Percentiles rank a stretch among this genome's conserved stretches.
Conservation (phyloP, 2,797 vertebrate genomes). For the Simalia tracyae region DNA sequence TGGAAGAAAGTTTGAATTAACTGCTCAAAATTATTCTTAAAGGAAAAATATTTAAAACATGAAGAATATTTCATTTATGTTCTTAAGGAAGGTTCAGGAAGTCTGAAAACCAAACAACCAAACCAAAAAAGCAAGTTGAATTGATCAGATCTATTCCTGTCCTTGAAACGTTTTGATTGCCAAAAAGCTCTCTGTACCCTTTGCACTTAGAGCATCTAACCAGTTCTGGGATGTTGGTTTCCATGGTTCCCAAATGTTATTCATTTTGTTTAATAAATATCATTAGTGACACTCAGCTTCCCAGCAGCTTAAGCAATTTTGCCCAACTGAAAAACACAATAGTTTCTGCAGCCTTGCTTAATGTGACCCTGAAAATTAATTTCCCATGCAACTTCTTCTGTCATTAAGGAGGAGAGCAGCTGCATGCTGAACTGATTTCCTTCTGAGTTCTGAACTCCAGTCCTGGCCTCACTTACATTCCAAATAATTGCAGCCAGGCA, state of each 20-base stretch:
- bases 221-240: slow-evolving; percentile 58
- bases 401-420: slow-evolving; percentile 67
- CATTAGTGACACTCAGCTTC: slow-evolving; percentile 71
- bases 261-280: slow-evolving; percentile 78
- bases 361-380: slow-evolving; percentile 77
- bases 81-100: not conserved
- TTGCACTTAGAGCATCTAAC: slow-evolving; percentile 55
- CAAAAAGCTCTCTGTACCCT: slow-evolving; percentile 64
- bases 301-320: slow-evolving; percentile 69
- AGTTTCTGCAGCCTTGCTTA: slow-evolving; percentile 69
- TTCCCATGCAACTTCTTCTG: slow-evolving; percentile 69
- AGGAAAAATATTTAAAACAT: no score
- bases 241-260: slow-evolving; percentile 68
- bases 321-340: slow-evolving; percentile 67
- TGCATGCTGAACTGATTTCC: slow-evolving; percentile 69
- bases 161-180: slow-evolving; percentile 63
- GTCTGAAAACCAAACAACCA: slow-evolving; percentile 27
- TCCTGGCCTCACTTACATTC: slow-evolving; percentile 52
- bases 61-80: not conserved
- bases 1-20: not conserved
- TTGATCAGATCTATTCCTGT: slow-evolving; percentile 47
- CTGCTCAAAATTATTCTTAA: slow-evolving; percentile 1
- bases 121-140: slow-evolving; percentile 13
- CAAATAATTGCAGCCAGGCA: slow-evolving; percentile 62
- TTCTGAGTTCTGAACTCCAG: slow-evolving; percentile 58